These are phyloP conservation scores for Cantharis lateralis DNA, from an alignment of 2,888 invertebrate genomes.

Conservation along the genomic window DNA sequence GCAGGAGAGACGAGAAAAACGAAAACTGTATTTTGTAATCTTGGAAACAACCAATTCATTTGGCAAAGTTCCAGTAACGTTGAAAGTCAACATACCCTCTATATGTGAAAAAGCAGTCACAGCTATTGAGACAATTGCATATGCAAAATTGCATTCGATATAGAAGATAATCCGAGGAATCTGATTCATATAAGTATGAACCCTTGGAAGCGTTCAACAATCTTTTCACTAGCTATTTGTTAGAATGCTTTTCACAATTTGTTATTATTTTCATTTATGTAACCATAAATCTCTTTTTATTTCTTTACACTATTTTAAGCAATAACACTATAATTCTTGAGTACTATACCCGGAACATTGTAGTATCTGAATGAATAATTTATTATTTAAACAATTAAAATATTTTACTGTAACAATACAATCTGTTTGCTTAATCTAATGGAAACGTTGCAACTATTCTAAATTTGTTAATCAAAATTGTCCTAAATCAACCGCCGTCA, in stretches of 20 bases:
- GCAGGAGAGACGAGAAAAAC: background rate
- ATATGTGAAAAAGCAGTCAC: background rate
- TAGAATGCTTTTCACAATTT: background rate
- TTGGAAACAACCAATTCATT: background rate
- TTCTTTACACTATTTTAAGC: background rate
- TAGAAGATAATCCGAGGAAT: background rate
- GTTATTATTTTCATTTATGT: background rate
- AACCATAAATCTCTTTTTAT: background rate
- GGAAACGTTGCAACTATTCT: background rate
- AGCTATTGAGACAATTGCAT: background rate
- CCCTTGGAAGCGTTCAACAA: background rate
- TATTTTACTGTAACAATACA: background rate
- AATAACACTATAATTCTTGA: background rate
- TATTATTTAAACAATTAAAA: background rate
- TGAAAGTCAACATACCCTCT: background rate
- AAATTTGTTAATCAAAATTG: slow-evolving; percentile 4
- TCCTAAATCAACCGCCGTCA: slow-evolving; percentile 5
- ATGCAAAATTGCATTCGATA: background rate
- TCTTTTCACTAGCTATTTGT: background rate
- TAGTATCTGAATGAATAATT: background rate
- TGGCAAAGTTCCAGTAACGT: background rate
- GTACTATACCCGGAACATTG: background rate
- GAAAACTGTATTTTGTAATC: background rate
- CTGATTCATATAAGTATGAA: background rate
- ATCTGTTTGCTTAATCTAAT: too few relatives aligned